phyloP scores from a whole-genome alignment of 2,797 vertebrate genomes.

The Petrocephalus schoutedeni region DNA sequence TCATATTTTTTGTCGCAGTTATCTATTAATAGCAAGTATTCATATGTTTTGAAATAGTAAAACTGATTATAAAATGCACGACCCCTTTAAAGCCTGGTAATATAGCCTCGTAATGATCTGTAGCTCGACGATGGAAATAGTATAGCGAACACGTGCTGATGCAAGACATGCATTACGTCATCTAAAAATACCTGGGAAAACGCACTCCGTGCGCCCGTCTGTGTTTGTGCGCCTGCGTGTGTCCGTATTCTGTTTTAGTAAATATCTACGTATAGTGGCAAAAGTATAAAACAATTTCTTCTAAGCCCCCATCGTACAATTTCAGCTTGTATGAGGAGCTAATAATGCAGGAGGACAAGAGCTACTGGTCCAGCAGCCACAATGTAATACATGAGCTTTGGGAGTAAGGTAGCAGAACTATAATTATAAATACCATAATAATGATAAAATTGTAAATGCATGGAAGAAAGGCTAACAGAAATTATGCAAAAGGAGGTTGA shows the following conservation, averaged over 20 bases:
- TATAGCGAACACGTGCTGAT: neutral
- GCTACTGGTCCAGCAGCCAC: neutral
- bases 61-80: neutral
- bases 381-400: neutral
- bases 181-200: neutral
- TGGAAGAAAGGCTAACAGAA: neutral
- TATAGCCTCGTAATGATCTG: neutral
- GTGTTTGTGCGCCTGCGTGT: neutral
- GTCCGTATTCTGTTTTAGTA: neutral
- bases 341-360: neutral
- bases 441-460: neutral
- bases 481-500: neutral
- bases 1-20: neutral
- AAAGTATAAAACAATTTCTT: neutral
- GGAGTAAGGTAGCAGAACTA: neutral
- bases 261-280: neutral
- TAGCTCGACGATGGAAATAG: neutral
- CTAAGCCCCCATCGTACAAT: neutral
- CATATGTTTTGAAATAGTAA: neutral
- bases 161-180: constrained; percentile 8
- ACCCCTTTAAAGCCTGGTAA: neutral
- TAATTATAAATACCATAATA: neutral
- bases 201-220: neutral
- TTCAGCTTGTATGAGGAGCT: neutral
- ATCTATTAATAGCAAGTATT: neutral